Evolutionary conservation across 2,888 invertebrate species (phyloP), one percentile per base, ranked within the genome.

Genomic region (Hydrotaea diabolus): DNA sequence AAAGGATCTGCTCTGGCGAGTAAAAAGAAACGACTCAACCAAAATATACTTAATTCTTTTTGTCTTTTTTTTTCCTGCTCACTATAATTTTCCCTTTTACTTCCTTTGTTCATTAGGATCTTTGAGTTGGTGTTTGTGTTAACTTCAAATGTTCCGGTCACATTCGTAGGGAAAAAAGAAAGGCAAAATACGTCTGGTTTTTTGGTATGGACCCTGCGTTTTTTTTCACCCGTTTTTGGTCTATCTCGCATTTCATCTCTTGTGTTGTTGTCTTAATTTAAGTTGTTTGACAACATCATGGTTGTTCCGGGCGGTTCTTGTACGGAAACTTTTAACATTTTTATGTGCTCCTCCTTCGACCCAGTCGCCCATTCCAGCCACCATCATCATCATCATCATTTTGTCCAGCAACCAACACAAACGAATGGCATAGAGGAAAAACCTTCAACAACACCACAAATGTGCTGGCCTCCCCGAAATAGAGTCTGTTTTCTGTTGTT

Each of bases 221-320:
- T 23, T 43, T 72, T 55, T 39, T n/a, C 23, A 7, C 39, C 21
- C 23, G 11, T 26, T 39, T 57, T 46, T 66, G 15, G 43, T 71
- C 71, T 71, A 21, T 71, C 26, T 64, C 64, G 49, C 15, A 49
- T 55, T 71, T 59, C 26, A 15, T 21, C 21, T 26, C 53, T 64
- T 46, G 17, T 75, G 66, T 43, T 69, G 74, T 72, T 76, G 71
- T 76, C 80, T 69, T 74, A 74, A 79, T 79, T 74, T 79, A 66
- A 66, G 74, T 66, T 79, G 74, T 79, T 74, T 74, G 74, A 79
- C 79, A 79, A 79, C 79, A 79, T 79, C 73, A 79, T 79, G 53
- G 73, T 79, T 64, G 64, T 74, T 79, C 31, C 73, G 57, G 73
- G 66, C 57, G 26, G 59, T 59, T 59, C 23, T 59, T 59, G 59